phyloP scores from a whole-genome alignment of 2,888 invertebrate species.

The Hirtodrosophila histrioides region DNA sequence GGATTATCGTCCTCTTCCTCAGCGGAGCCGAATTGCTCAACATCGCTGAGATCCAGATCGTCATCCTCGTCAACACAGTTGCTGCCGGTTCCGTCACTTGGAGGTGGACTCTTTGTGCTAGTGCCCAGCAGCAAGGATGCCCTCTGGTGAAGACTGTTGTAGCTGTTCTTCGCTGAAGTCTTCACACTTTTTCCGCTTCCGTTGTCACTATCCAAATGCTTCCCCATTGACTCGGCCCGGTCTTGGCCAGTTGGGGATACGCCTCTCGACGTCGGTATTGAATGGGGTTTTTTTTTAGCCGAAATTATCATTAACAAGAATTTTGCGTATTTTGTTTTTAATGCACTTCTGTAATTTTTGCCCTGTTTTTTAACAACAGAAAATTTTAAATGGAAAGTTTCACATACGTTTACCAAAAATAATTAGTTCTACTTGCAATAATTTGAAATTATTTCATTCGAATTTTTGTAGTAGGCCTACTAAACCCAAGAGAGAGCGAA shows the following conservation, averaged over 20 bases:
- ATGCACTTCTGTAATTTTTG: constrained; percentile 49
- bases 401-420: constrained; percentile 69
- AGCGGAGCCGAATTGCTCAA: constrained; percentile 17
- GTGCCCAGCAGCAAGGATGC: constrained; percentile 27
- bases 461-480: constrained; percentile 51
- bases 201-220: constrained; percentile 48
- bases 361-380: constrained; percentile 59
- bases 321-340: constrained; percentile 29
- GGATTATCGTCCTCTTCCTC: constrained; percentile 18
- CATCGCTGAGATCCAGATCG: constrained; percentile 28
- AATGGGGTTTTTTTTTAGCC: constrained; percentile 4
- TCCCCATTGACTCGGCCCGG: constrained; percentile 49
- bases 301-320: constrained; percentile 56
- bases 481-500: not conserved
- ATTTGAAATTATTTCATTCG: constrained; percentile 24
- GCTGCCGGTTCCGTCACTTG: constrained; percentile 11
- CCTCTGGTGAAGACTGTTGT: constrained; percentile 21
- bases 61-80: constrained; percentile 17
- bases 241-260: constrained; percentile 14
- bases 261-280: constrained; percentile 8
- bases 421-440: constrained; percentile 36
- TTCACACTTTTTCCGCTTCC: constrained; percentile 16
- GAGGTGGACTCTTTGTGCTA: constrained; percentile 23
- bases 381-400: constrained; percentile 64
- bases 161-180: constrained; percentile 26